phyloP scores from a whole-genome alignment of 2,797 vertebrate genomes.

The Linurgus olivaceus region DNA sequence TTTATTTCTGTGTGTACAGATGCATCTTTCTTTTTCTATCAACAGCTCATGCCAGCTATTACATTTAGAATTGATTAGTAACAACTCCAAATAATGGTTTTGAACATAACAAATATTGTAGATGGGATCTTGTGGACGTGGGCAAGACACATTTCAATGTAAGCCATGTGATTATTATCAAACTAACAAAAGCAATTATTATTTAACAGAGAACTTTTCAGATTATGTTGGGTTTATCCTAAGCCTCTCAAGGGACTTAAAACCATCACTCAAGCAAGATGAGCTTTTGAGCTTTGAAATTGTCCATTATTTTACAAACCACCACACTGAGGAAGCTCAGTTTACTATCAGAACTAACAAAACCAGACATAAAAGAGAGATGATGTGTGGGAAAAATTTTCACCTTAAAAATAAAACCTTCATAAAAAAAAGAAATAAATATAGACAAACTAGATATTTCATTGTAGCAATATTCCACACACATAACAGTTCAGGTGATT shows the following conservation, averaged over 20 bases:
- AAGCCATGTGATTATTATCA: neutral
- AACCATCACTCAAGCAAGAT: neutral
- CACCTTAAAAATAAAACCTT: neutral
- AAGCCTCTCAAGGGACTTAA: neutral
- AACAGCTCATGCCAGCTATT: neutral
- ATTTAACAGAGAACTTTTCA: neutral
- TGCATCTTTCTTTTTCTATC: neutral
- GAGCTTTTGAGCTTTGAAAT: neutral
- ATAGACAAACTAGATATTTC: neutral
- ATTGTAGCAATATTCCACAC: neutral
- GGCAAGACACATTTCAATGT: neutral
- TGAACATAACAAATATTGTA: neutral
- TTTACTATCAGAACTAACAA: neutral
- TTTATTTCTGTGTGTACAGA: neutral
- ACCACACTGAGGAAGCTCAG: neutral
- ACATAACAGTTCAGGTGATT: fast-evolving
- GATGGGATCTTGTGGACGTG: neutral
- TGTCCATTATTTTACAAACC: neutral
- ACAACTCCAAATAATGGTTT: neutral
- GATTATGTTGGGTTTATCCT: neutral
- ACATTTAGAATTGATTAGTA: neutral
- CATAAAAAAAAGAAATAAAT: neutral
- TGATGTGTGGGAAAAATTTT: neutral
- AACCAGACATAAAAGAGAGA: neutral
- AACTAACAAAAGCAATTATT: neutral